A percentile compares a stretch with the other conserved stretches of the same genome.
Conservation (phyloP, 1,140 invertebrate species). For the Cepaea nemoralis region DNA sequence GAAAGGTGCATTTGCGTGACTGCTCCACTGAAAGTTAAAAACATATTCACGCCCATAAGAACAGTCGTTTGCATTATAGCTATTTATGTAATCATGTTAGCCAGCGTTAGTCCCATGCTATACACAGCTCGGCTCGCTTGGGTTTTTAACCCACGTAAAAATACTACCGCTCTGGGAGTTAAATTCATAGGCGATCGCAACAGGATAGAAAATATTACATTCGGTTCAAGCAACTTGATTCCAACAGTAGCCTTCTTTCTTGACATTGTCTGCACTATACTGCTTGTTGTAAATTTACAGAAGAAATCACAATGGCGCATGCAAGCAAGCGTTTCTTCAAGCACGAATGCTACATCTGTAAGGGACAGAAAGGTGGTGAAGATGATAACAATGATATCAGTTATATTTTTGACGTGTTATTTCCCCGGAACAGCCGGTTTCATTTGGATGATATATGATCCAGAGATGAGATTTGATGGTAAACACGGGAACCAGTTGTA, state of each 20-base stretch:
- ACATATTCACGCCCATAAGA: conserved; percentile 16
- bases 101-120: not conserved
- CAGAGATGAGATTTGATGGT: conserved; percentile 17
- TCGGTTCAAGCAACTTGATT: not conserved
- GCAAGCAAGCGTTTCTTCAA: not conserved
- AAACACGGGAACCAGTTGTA: not conserved
- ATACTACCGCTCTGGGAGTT: conserved; percentile 1
- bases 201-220: conserved; percentile 5
- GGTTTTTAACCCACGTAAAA: not conserved
- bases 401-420: conserved; percentile 21
- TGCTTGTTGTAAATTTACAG: not conserved
- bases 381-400: conserved; percentile 20
- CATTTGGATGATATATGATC: not conserved
- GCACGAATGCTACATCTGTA: not conserved
- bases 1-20: conserved; percentile 16
- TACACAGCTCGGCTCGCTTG: not conserved
- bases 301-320: conserved; percentile 16
- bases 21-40: conserved; percentile 18
- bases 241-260: conserved; percentile 1
- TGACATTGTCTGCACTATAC: not conserved
- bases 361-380: conserved; percentile 13
- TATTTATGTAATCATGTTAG: not conserved
- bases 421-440: conserved; percentile 14
- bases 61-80: not conserved
- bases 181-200: conserved; percentile 6